These are phyloP conservation scores for Meghimatium bilineatum DNA, from an alignment of 2,888 invertebrate genomes.

Conservation along the genomic window DNA sequence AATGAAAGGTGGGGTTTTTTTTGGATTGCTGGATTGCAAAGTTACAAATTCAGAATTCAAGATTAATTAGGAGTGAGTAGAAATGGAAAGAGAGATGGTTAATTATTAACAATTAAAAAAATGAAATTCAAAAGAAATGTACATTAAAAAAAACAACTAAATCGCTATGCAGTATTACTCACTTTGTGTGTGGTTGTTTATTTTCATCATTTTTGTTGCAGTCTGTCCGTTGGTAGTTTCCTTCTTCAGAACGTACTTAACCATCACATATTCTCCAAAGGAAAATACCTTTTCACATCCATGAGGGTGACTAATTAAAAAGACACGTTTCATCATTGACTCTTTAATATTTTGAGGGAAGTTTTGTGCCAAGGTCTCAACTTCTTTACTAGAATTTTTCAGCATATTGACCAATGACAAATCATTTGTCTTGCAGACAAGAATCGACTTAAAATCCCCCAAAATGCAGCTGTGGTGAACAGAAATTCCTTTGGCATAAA, in stretches of 20 bases:
- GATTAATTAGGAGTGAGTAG: too few relatives aligned
- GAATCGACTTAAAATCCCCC: not conserved
- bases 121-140: too few relatives aligned
- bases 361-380: not conserved
- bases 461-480: not conserved
- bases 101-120: too few relatives aligned
- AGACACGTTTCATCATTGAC: not conserved
- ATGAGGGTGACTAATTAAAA: conserved; percentile 37
- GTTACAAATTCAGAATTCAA: too few relatives aligned
- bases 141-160: not conserved
- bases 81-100: too few relatives aligned
- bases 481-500: conserved; percentile 8
- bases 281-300: conserved; percentile 38
- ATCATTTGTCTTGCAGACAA: conserved; percentile 7
- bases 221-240: not conserved
- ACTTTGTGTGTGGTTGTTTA: conserved; percentile 20
- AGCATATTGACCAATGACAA: not conserved
- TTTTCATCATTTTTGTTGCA: not conserved
- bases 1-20: too few relatives aligned
- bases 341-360: conserved; percentile 15
- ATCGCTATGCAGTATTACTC: not conserved
- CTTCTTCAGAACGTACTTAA: conserved; percentile 1
- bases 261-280: conserved; percentile 24
- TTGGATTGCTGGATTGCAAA: too few relatives aligned
- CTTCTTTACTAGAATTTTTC: not conserved